Percentiles rank a stretch among this genome's conserved stretches.
Evolutionary conservation across 2,888 invertebrate genomes (phyloP).

Genomic region (Scelioninae gen. 1): DNA sequence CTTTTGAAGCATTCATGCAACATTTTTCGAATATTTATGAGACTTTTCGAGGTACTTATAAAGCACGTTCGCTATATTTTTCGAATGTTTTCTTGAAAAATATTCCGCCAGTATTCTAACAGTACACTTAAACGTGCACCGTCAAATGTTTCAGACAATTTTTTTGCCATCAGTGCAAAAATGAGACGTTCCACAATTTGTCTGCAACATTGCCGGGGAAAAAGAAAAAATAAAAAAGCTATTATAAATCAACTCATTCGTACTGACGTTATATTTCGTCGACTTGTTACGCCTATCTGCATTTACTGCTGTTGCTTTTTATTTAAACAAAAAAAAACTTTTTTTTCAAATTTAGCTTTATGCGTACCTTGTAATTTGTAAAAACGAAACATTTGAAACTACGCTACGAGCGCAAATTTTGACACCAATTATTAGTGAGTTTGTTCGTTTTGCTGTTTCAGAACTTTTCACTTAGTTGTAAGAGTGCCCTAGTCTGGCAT

Average conservation of each 20-base stretch:
- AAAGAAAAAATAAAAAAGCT: not conserved
- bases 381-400: not conserved
- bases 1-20: constrained; percentile 45
- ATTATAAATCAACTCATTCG: constrained; percentile 13
- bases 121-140: constrained; percentile 19
- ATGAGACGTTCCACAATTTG: constrained; percentile 7
- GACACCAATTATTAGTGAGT: constrained; percentile 18
- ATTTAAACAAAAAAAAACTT: not conserved
- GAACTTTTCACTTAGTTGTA: constrained; percentile 9
- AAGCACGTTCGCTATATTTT: constrained; percentile 38
- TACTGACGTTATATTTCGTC: constrained; percentile 4
- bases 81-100: constrained; percentile 33
- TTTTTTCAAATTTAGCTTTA: not conserved
- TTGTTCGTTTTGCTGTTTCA: not conserved
- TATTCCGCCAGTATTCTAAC: constrained; percentile 11
- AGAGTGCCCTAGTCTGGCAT: constrained; percentile 18
- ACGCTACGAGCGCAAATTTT: not conserved
- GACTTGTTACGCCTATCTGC: not conserved
- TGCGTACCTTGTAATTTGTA: not conserved
- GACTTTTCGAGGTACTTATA: constrained; percentile 11
- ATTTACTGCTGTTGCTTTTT: not conserved
- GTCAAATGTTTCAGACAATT: constrained; percentile 39
- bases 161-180: constrained; percentile 28
- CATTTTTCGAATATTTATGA: constrained; percentile 57
- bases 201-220: not conserved